These are phyloP conservation scores for Theodoxus fluviatilis DNA, from an alignment of 2,888 invertebrate species.

Conservation along the genomic window DNA sequence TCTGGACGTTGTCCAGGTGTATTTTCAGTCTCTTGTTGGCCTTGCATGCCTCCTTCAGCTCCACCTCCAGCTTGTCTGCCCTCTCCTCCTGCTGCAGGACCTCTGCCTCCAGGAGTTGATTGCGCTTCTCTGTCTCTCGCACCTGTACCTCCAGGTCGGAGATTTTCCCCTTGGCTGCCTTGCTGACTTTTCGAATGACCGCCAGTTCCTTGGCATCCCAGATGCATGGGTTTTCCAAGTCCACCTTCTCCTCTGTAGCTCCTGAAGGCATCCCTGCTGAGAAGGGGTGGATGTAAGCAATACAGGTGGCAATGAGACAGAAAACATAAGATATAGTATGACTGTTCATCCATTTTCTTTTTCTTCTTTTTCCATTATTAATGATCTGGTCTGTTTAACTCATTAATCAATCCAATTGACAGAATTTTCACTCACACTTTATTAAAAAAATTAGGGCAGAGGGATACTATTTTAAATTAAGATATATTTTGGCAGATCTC, in stretches of 20 bases:
- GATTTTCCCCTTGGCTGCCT: constrained; percentile 49
- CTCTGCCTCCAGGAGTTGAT: constrained; percentile 38
- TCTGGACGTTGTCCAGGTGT: constrained; percentile 47
- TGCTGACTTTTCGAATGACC: constrained; percentile 52
- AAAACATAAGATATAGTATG: too few relatives aligned
- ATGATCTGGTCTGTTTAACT: too few relatives aligned
- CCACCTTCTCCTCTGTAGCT: constrained; percentile 29
- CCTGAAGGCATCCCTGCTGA: too few relatives aligned
- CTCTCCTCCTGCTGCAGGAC: background rate
- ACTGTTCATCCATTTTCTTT: too few relatives aligned
- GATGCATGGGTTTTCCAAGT: constrained; percentile 48
- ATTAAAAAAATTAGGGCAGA: too few relatives aligned
- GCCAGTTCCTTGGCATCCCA: constrained; percentile 55
- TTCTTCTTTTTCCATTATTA: too few relatives aligned
- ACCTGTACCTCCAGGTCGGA: constrained; percentile 40
- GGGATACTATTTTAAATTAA: too few relatives aligned
- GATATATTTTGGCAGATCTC: too few relatives aligned
- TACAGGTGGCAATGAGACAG: too few relatives aligned
- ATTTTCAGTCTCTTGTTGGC: constrained; percentile 47
- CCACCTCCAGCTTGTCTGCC: constrained; percentile 10
- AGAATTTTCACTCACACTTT: too few relatives aligned
- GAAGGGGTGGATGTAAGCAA: too few relatives aligned
- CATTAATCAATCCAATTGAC: too few relatives aligned
- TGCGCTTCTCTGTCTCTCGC: constrained; percentile 38
- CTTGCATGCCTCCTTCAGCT: constrained; percentile 22